A percentile compares a stretch with the other conserved stretches of the same genome.
Conservation (phyloP, 2,797 vertebrate species). For the Macropus fuliginosus region DNA sequence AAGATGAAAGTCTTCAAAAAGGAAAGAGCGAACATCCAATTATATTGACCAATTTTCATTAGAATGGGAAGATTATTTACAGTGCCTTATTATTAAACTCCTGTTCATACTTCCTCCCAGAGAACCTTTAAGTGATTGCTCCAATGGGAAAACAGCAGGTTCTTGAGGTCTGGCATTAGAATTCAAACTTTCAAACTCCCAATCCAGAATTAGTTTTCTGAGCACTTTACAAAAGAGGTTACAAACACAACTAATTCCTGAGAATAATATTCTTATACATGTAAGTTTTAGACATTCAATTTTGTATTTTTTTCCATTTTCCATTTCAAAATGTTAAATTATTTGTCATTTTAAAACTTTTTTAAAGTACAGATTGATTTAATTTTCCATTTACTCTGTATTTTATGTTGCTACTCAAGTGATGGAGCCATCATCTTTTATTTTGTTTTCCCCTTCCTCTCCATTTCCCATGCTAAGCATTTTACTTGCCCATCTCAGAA, state of each 20-base stretch:
- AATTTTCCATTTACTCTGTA: background rate
- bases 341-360: background rate
- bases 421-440: background rate
- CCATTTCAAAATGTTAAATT: background rate
- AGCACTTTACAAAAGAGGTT: background rate
- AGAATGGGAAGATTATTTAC: no score
- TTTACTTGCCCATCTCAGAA: background rate
- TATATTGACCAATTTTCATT: background rate
- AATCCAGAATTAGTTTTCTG: background rate
- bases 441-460: background rate
- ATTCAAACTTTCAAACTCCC: background rate
- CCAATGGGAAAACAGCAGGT: background rate
- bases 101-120: background rate
- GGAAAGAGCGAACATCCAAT: background rate
- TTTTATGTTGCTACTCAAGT: background rate
- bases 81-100: background rate
- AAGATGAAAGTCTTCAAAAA: background rate
- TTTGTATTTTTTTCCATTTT: background rate
- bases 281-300: background rate
- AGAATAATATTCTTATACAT: background rate
- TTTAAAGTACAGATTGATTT: background rate
- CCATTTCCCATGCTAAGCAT: background rate
- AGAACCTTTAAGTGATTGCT: background rate
- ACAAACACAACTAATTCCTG: background rate
- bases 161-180: background rate